A percentile compares a stretch with the other conserved stretches of the same genome.
Conservation (phyloP, 2,888 invertebrate species). For the Diogma glabrata region DNA sequence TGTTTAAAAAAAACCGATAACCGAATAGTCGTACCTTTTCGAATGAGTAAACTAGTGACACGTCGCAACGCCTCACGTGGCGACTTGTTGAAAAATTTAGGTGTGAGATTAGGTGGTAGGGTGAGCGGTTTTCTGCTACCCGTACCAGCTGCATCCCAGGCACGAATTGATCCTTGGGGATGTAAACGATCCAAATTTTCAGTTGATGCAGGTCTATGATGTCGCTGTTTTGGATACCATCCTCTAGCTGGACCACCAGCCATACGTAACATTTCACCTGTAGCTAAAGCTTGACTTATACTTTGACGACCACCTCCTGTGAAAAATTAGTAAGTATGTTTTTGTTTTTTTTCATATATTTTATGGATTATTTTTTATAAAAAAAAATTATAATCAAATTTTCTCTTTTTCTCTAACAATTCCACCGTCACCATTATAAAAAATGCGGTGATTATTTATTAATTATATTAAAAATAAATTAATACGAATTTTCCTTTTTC, state of each 20-base stretch:
- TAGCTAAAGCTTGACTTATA: conserved; percentile 46
- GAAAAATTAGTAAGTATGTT: conserved; percentile 21
- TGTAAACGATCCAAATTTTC: conserved; percentile 69
- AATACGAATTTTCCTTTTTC: too few relatives aligned
- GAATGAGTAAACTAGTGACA: conserved; percentile 79
- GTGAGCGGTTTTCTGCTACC: conserved; percentile 65
- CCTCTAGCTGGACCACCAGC: conserved; percentile 73
- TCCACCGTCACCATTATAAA: background rate
- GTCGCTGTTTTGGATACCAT: conserved; percentile 68
- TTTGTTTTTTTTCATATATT: too few relatives aligned
- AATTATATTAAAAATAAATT: too few relatives aligned
- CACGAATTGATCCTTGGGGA: conserved; percentile 38
- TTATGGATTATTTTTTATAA: conserved; percentile 35
- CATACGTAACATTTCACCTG: conserved; percentile 67
- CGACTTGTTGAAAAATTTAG: conserved; percentile 81
- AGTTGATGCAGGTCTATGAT: conserved; percentile 70
- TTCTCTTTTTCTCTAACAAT: background rate
- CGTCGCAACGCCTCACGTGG: conserved; percentile 75
- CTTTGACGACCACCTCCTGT: conserved; percentile 40
- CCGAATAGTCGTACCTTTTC: conserved; percentile 51
- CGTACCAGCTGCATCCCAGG: conserved; percentile 41
- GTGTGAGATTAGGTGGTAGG: conserved; percentile 78
- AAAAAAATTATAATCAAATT: too few relatives aligned
- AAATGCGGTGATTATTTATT: too few relatives aligned
- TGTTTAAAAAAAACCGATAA: background rate